These are phyloP conservation scores for Diloba caeruleocephala DNA, from an alignment of 2,888 invertebrate genomes.

Conservation along the genomic window DNA sequence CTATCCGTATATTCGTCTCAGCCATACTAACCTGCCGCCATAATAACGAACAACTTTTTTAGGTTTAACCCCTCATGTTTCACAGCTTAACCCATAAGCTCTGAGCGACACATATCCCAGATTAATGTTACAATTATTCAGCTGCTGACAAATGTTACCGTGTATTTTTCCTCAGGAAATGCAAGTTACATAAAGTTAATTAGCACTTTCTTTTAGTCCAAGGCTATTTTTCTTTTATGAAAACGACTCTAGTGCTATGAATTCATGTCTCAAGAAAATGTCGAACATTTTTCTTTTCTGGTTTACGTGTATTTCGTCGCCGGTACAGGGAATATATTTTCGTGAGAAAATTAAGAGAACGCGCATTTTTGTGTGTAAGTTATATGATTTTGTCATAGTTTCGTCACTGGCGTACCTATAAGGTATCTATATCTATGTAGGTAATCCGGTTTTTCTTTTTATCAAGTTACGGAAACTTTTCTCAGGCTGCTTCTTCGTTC, in stretches of 20 bases:
- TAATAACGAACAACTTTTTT: conserved; percentile 41
- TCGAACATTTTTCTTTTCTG: conserved; percentile 8
- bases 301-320: conserved; percentile 4
- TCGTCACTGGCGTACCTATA: conserved; percentile 1
- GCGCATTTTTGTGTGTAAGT: conserved; percentile 7
- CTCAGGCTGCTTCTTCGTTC: neutral
- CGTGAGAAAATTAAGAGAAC: conserved; percentile 14
- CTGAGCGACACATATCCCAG: conserved; percentile 41
- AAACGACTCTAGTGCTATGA: conserved; percentile 9
- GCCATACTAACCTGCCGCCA: conserved; percentile 4
- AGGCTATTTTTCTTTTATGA: conserved; percentile 18
- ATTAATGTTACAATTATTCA: conserved; percentile 49
- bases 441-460: conserved; percentile 9
- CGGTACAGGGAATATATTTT: conserved; percentile 16
- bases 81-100: conserved; percentile 45
- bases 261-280: conserved; percentile 24
- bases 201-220: conserved; percentile 17
- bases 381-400: conserved; percentile 11
- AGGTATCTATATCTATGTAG: neutral
- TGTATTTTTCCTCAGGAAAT: conserved; percentile 13
- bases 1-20: conserved; percentile 1
- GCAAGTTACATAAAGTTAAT: conserved; percentile 20
- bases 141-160: conserved; percentile 36
- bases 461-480: conserved; percentile 4
- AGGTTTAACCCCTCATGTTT: conserved; percentile 39